phyloP scores from a whole-genome alignment of 1,140 invertebrate species.

The Teleogryllus occipitalis region DNA sequence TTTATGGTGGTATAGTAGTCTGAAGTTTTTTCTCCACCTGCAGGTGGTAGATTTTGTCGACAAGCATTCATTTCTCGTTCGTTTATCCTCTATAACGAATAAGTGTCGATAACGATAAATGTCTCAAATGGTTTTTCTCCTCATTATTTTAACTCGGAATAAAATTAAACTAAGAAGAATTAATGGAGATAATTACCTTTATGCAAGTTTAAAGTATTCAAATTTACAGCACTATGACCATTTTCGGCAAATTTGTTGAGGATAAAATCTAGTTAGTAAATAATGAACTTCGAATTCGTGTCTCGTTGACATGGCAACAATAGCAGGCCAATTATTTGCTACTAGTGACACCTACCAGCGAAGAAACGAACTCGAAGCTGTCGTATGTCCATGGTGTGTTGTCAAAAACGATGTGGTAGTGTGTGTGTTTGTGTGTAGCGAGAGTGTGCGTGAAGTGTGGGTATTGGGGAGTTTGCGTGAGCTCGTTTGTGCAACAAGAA shows the following conservation, averaged over 20 bases:
- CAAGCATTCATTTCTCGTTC: background rate
- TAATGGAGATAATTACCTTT: background rate
- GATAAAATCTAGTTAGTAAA: too few relatives aligned
- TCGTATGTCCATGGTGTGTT: background rate
- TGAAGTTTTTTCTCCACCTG: conserved; percentile 5
- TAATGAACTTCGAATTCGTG: background rate
- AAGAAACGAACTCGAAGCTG: background rate
- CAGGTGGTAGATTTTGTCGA: background rate
- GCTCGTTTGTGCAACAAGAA: background rate
- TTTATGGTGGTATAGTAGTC: conserved; percentile 18
- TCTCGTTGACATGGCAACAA: background rate
- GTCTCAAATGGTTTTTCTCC: background rate
- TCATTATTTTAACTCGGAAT: background rate
- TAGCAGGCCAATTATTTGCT: background rate
- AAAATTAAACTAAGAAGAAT: background rate
- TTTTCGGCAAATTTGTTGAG: too few relatives aligned
- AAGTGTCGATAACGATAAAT: background rate
- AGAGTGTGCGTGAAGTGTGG: background rate
- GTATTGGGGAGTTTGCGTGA: background rate
- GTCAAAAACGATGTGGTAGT: background rate
- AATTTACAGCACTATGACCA: background rate
- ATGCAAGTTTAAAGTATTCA: background rate
- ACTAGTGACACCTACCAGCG: background rate
- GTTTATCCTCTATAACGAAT: background rate
- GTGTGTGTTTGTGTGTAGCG: background rate